Evolutionary conservation across 2,113 vertebrate genomes (phyloP).

Genomic region (Hydrolagus affinis): DNA sequence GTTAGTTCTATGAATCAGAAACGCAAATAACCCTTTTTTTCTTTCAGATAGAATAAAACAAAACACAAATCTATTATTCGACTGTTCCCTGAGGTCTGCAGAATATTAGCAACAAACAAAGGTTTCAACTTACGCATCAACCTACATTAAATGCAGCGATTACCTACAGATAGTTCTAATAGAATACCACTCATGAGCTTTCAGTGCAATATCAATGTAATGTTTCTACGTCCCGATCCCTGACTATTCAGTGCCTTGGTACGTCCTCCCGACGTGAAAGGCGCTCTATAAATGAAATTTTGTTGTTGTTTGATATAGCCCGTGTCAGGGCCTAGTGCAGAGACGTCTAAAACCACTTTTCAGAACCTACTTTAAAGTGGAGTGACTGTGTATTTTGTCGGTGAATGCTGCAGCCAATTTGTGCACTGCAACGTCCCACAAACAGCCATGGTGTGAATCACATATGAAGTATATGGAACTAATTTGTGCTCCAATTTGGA

Average conservation of each 20-base stretch:
- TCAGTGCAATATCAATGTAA: slow-evolving; percentile 39
- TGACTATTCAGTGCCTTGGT: no score
- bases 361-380: no score
- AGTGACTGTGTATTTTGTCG: no score
- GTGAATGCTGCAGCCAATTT: no score
- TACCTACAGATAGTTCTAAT: slow-evolving; percentile 33
- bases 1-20: neutral
- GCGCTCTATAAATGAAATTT: no score
- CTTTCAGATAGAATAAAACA: neutral
- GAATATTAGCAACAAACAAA: slow-evolving; percentile 33
- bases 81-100: slow-evolving; percentile 51
- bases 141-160: slow-evolving; percentile 35
- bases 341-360: no score
- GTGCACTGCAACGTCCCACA: no score
- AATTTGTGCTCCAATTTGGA: slow-evolving; percentile 71
- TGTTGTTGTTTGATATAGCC: neutral
- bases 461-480: slow-evolving; percentile 51
- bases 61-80: slow-evolving; percentile 7
- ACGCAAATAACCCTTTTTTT: neutral
- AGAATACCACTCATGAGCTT: slow-evolving; percentile 35
- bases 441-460: neutral
- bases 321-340: no score
- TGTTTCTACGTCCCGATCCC: no score
- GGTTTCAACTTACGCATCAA: slow-evolving; percentile 21
- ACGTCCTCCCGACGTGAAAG: no score